Evolutionary conservation across 2,113 vertebrate species (phyloP).

Genomic region (Pelecanoides urinatrix): DNA sequence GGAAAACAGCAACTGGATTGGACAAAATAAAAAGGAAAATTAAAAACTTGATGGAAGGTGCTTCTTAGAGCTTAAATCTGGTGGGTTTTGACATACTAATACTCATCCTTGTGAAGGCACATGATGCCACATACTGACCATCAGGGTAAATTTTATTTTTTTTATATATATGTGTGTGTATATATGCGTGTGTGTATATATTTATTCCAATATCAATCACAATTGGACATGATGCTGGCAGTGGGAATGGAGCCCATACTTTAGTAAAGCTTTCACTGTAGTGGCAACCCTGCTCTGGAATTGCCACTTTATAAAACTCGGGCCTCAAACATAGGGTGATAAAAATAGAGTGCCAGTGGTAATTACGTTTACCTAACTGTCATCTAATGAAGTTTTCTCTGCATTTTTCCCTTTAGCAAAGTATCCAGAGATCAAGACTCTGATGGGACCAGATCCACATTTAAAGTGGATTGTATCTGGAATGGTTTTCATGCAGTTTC

Average conservation of each 20-base stretch:
- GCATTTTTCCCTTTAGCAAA: conserved; percentile 79
- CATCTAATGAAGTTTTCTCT: background rate
- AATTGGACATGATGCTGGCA: background rate
- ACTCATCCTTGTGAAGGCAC: background rate
- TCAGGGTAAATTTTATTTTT: background rate
- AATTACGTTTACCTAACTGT: background rate
- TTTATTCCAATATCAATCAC: background rate
- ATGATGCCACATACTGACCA: background rate
- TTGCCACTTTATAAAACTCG: background rate
- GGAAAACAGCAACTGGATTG: background rate
- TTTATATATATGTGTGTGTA: background rate
- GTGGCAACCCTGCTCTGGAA: background rate
- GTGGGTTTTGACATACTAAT: background rate
- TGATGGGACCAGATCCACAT: conserved; percentile 91
- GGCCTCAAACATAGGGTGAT: background rate
- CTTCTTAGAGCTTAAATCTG: background rate
- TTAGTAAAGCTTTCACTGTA: background rate
- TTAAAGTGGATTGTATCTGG: conserved; percentile 92
- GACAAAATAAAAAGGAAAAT: background rate
- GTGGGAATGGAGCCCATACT: background rate
- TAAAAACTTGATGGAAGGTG: background rate
- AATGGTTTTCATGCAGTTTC: conserved; percentile 87
- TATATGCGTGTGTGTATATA: background rate
- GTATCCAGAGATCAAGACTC: conserved; percentile 92
- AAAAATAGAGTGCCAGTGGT: background rate